Evolutionary conservation across 2,797 vertebrate genomes (phyloP), one percentile per base, ranked within the genome.

Genomic region (Valencia hispanica): DNA sequence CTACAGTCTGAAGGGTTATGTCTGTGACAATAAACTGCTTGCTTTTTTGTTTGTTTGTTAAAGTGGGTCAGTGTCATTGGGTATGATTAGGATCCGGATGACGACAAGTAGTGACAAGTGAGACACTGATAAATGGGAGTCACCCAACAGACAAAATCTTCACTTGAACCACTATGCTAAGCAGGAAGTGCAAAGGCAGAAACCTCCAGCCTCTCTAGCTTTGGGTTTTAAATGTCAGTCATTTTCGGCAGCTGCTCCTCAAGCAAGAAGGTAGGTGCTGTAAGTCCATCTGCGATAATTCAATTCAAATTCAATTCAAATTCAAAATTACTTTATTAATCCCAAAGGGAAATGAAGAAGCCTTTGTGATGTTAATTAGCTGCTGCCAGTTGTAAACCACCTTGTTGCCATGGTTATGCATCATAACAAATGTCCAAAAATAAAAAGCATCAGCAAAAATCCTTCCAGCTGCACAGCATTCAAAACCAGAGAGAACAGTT

Each of bases 201-300:
- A 17, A 48, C 74, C 55, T 75, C 70, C n/a, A 50, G 34, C 43
- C 45, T 8, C 4, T 55, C 32, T 17, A 17, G 15, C n/a, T 70
- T 72, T 34, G 65, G 65, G 15, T 77, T 72, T 77, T 65, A 86
- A 87, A 79, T 80, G 75, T 88, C 73, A 68, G 18, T 63, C 25
- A 72, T 32, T 78, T 77, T 79, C 71, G 63, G 61, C 9, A 43
- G 39, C 69, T 65, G 73, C 45, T 74, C 27, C 47, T 61, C 0
- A n/a, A 55, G 69, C 36, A 65, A 30, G 11, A 34, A 72, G 27
- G 65, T 20, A 70, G 66, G 20, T 11, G 30, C 30, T 75, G 20
- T 4, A 47, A 65, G 73, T 75, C 65, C 69, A 73, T 79, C 32
- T 77, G 63, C n/a, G n/a, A n/a, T n/a, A n/a, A n/a, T n/a, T n/a